Evolutionary conservation across 2,888 invertebrate genomes (phyloP).

Genomic region (Dryobotodes eremita): DNA sequence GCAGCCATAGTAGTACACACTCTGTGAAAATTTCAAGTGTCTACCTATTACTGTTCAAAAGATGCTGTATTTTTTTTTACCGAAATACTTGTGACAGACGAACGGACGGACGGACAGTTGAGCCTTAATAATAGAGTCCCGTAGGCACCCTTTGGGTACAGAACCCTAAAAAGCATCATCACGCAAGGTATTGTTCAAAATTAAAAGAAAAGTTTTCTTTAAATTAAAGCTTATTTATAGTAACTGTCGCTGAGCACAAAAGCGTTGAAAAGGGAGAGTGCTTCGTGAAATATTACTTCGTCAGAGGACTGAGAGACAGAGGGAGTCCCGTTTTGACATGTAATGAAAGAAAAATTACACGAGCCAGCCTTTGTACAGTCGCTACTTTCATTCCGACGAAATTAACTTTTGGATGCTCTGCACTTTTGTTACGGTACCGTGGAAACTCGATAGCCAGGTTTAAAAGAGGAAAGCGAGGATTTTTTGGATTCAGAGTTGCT

Average conservation of each 20-base stretch:
- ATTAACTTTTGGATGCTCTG: slow-evolving; percentile 79
- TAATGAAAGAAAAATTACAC: slow-evolving; percentile 84
- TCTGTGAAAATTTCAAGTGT: not conserved
- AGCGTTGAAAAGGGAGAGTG: slow-evolving; percentile 62
- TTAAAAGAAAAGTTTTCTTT: slow-evolving; percentile 60
- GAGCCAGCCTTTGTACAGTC: slow-evolving; percentile 73
- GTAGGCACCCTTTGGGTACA: not conserved
- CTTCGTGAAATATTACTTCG: slow-evolving; percentile 69
- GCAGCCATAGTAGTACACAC: too few relatives aligned
- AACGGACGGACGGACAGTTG: not conserved
- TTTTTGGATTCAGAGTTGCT: slow-evolving; percentile 23
- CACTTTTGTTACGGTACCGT: slow-evolving; percentile 49
- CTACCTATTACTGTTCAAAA: not conserved
- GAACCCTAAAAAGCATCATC: not conserved
- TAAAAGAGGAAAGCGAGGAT: slow-evolving; percentile 24
- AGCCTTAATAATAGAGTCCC: not conserved
- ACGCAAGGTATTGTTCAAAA: slow-evolving; percentile 53
- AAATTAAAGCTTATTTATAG: slow-evolving; percentile 66
- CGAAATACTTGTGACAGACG: not conserved
- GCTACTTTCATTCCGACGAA: slow-evolving; percentile 76
- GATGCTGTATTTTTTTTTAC: too few relatives aligned
- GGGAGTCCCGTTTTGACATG: slow-evolving; percentile 74
- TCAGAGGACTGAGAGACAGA: slow-evolving; percentile 54
- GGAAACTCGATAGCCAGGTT: slow-evolving; percentile 45
- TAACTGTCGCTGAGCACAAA: slow-evolving; percentile 56